These are phyloP conservation scores for Nibea albiflora DNA, from an alignment of 2,113 vertebrate species.

Conservation along the genomic window DNA sequence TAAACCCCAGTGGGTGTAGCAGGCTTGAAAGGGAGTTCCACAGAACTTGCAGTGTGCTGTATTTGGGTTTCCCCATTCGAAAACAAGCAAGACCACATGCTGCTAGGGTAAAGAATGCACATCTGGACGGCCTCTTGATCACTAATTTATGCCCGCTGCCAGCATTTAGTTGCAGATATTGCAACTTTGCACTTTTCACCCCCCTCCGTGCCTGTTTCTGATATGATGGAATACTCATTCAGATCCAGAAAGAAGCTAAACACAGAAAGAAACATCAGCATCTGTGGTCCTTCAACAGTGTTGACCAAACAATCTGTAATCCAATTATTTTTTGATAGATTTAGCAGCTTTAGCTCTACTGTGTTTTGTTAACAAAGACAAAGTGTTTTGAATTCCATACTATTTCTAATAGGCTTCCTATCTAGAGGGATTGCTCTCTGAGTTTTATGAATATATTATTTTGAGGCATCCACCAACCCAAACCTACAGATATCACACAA, in stretches of 20 bases:
- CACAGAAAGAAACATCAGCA: not conserved
- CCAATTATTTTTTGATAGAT: too few relatives aligned
- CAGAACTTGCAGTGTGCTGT: not conserved
- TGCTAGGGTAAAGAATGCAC: not conserved
- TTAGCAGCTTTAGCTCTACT: too few relatives aligned
- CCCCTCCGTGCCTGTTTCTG: not conserved
- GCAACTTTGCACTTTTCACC: not conserved
- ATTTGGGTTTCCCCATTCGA: not conserved
- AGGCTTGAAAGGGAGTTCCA: not conserved
- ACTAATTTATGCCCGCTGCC: constrained; percentile 8
- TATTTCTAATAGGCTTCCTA: not conserved
- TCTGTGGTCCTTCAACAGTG: not conserved
- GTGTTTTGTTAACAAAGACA: too few relatives aligned
- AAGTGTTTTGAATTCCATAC: too few relatives aligned
- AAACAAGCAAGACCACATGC: not conserved
- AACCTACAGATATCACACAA: not conserved
- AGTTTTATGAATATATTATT: not conserved
- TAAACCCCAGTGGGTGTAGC: not conserved
- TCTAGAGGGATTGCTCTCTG: not conserved
- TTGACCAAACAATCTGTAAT: too few relatives aligned
- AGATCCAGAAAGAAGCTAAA: not conserved
- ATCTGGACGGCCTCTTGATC: constrained; percentile 8
- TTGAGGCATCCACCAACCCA: not conserved
- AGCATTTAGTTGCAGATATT: constrained; percentile 4
- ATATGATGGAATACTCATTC: not conserved